A percentile compares a stretch with the other conserved stretches of the same genome.
Conservation (phyloP, 2,113 vertebrate species). For the Nettapus auritus region DNA sequence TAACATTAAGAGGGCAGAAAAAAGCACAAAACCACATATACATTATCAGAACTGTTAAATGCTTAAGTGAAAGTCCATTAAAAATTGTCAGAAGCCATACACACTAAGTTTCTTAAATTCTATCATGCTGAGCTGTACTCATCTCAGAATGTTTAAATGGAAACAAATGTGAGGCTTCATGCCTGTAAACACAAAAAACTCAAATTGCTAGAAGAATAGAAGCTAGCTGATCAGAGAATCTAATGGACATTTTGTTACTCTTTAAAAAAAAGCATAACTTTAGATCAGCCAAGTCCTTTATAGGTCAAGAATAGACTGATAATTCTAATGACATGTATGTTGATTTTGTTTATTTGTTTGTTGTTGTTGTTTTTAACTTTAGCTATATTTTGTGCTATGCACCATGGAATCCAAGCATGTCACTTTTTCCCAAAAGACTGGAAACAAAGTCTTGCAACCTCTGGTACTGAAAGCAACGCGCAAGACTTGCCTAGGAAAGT, state of each 20-base stretch:
- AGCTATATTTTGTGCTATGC: too few species aligned
- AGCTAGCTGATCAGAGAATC: neutral
- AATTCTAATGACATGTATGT: neutral
- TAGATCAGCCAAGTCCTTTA: neutral
- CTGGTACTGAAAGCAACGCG: neutral
- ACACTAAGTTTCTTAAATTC: neutral
- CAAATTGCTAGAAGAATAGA: conserved; percentile 25
- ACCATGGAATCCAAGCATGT: neutral
- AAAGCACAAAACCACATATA: neutral
- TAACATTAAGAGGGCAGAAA: neutral
- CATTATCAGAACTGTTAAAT: neutral
- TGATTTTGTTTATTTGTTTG: too few species aligned
- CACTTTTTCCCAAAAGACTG: neutral
- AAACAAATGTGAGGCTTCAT: neutral
- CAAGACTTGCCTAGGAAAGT: neutral
- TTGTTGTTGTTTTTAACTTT: too few species aligned
- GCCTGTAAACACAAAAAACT: conserved; percentile 16
- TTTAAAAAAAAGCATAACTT: neutral
- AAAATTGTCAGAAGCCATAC: neutral
- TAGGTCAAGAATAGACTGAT: neutral
- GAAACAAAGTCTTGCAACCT: neutral
- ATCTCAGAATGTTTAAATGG: neutral
- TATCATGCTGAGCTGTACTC: neutral
- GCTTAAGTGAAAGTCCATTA: neutral
- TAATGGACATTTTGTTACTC: neutral